Base-by-base conservation (phyloP, 2,888 invertebrate species). In the Eucera pruinosa region DNA sequence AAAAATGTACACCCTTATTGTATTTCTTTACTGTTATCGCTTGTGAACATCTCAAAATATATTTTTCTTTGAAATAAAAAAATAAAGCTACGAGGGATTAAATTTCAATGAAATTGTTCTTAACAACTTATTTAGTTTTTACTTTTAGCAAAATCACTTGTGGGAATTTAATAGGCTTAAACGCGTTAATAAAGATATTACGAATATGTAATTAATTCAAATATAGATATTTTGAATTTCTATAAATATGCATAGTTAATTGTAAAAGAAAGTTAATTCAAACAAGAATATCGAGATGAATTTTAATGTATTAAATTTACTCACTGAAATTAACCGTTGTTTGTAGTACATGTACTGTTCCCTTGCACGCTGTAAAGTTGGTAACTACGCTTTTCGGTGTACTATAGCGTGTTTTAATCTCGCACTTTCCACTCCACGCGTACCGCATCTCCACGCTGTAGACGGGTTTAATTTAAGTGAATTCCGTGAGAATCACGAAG, bases 381-480 rank as follows among this genome's bases (percentile, higher is more conserved):
- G 4, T n/a, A 13, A 18, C 30, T 20, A 60, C 57, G 52, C 13
- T 39, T 52, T 27, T 39, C 43, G 9, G 6, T 2, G 9, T 15
- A 1, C 50, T 15, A 18, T 20, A 20, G 18, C 41, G 55, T 41
- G 45, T 57, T 74, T 71, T 68, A 75, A 67, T 75, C 68, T 70
- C 65, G 50, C 69, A 62, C 70, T 73, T 68, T 73, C 65, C 54
- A 62, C 52, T 23, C 20, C 20, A 18, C 60, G 60, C 54, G 50
- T 36, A 23, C 61, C 58, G 52, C 52, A 15, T 52, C 33, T 75
- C 50, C 55, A 25, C 45, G 39, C 50, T 23, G 78, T 48, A 60
- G 84, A 72, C 80, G 73, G 80, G 84, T 85, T 86, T 86, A 77
- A 86, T 86, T 86, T 79, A 79, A 84, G 78, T 72, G 86, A 85